A percentile compares a stretch with the other conserved stretches of the same genome.
Evolutionary conservation across 2,888 invertebrate species (phyloP).

Genomic region (Notocelia uddmanniana): DNA sequence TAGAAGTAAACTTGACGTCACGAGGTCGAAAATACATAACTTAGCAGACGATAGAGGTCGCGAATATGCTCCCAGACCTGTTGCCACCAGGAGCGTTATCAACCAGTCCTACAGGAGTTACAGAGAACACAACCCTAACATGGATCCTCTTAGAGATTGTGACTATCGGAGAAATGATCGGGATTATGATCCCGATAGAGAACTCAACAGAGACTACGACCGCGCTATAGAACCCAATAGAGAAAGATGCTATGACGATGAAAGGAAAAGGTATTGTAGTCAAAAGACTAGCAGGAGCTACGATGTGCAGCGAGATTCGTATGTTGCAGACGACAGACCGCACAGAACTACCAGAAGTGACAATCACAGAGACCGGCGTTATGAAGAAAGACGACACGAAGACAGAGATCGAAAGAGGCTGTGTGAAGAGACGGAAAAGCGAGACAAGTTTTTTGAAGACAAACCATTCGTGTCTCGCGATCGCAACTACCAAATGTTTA

Average conservation of each 20-base stretch:
- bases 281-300: conserved; percentile 75
- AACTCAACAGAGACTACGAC: conserved; percentile 55
- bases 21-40: conserved; percentile 55
- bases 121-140: conserved; percentile 57
- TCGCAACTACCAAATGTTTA: conserved; percentile 48
- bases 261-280: conserved; percentile 63
- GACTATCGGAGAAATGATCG: conserved; percentile 51
- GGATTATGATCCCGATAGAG: conserved; percentile 57
- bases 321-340: conserved; percentile 62
- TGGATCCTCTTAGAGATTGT: conserved; percentile 53
- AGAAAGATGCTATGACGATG: conserved; percentile 61
- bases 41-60: conserved; percentile 58
- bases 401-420: conserved; percentile 39
- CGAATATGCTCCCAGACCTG: conserved; percentile 58
- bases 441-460: conserved; percentile 64
- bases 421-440: conserved; percentile 36
- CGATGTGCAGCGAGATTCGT: conserved; percentile 65
- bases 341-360: conserved; percentile 68
- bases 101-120: conserved; percentile 60
- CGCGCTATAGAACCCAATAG: conserved; percentile 50
- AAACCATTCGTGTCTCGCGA: conserved; percentile 57
- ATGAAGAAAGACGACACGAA: conserved; percentile 53
- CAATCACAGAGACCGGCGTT: conserved; percentile 60
- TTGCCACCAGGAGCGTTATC: conserved; percentile 61
- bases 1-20: conserved; percentile 63